A percentile compares a stretch with the other conserved stretches of the same genome.
Evolutionary conservation across 2,797 vertebrate species (phyloP).

Genomic region (Falco biarmicus): DNA sequence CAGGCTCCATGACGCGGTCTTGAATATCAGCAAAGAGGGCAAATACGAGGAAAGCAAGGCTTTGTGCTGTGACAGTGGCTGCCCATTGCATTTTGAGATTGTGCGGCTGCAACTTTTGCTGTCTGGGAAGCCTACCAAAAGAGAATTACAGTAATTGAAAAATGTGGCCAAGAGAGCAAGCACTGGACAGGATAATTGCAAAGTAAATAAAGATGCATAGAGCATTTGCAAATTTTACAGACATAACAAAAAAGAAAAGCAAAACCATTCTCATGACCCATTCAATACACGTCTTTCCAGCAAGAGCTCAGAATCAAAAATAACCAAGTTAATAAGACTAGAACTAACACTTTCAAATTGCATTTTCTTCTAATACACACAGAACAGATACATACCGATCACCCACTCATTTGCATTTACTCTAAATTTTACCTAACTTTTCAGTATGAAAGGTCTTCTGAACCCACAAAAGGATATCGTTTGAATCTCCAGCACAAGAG

Average conservation of each 20-base stretch:
- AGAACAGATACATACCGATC: neutral
- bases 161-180: neutral
- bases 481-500: neutral
- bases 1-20: neutral
- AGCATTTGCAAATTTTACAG: neutral
- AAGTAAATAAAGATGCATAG: neutral
- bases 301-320: neutral
- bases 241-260: neutral
- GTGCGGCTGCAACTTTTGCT: neutral
- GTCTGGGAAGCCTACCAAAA: conserved; percentile 4
- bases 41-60: neutral
- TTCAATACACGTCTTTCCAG: neutral
- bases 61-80: neutral
- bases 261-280: neutral
- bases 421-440: neutral
- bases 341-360: neutral
- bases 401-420: neutral
- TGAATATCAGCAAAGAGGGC: neutral
- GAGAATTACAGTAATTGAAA: neutral
- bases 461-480: neutral
- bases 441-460: neutral
- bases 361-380: neutral
- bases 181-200: neutral
- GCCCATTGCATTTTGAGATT: neutral
- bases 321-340: neutral